Evolutionary conservation across 2,113 vertebrate genomes (phyloP), one percentile per base, ranked within the genome.

Genomic region (Chaetops frenatus): DNA sequence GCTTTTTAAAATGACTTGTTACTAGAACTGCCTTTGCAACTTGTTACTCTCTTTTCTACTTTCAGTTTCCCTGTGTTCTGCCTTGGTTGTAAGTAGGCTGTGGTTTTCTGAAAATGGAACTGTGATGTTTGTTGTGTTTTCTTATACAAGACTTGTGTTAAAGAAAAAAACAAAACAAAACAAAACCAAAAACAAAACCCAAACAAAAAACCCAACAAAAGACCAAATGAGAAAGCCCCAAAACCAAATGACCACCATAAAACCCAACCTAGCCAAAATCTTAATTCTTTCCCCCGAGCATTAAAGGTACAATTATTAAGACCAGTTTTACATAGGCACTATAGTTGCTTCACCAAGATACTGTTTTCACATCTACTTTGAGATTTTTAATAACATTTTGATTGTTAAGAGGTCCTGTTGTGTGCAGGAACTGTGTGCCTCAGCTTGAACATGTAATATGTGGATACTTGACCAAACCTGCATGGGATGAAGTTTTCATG

Each of bases 11-110:
- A 92, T 53, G 42, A 86, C 60, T 88, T 44, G 33, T 81, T 92
- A 90, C 69, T 97, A 97, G 97, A 97, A 95, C 70, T 97, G 96
- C 87, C 93, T 97, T 72, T 70, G 36, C 36, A 93, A 64, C 69
- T 58, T 73, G 28, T 19, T 76, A 92, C 78, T 94, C 74, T 57
- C 56, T 92, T 94, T 88, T 65, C 50, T 71, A 36, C 88, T 89
- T 94, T 96, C 64, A 72, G 93, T 98, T 97, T 98, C 93, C 87
- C 87, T 94, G 73, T 38, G 51, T 10, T 14, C 56, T 80, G 83
- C 96, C 78, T 94, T 31, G 35, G 76, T 82, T 89, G 27, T 50
- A 81, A 92, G 81, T 38, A 78, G 92, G 87, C 94, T 97, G 93
- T 94, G 93, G 81, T 83, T 89, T 95, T 92, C 81, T 96, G 81